phyloP scores from a whole-genome alignment of 2,113 vertebrate species.

The Benthochromis sp. region DNA sequence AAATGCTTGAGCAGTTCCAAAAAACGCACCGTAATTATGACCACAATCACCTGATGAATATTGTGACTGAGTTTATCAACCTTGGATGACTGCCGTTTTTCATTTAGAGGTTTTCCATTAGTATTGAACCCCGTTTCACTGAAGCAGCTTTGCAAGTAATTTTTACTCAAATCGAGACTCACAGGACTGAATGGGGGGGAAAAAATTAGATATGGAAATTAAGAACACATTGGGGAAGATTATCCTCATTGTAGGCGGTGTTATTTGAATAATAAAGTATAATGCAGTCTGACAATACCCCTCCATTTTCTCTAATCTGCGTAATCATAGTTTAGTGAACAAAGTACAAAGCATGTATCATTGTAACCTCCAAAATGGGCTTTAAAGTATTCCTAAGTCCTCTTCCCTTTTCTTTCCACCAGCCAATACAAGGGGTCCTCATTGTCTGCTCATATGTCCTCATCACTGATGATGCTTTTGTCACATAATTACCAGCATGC shows the following conservation, averaged over 20 bases:
- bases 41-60: constrained; percentile 21
- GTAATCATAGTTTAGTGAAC: constrained; percentile 43
- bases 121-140: not conserved
- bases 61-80: constrained; percentile 5
- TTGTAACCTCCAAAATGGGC: constrained; percentile 33
- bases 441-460: constrained; percentile 36
- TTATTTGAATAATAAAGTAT: constrained; percentile 51
- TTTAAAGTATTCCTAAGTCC: constrained; percentile 29
- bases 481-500: constrained; percentile 25
- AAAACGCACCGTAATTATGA: not conserved
- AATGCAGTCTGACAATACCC: constrained; percentile 34
- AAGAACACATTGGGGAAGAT: constrained; percentile 39
- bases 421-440: constrained; percentile 1
- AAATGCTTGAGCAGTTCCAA: not conserved
- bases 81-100: constrained; percentile 15
- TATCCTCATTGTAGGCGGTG: constrained; percentile 36
- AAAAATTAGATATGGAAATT: constrained; percentile 18
- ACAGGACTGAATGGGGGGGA: not conserved
- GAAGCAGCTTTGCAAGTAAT: constrained; percentile 10
- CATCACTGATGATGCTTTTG: constrained; percentile 26
- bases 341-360: constrained; percentile 33
- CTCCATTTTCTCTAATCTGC: constrained; percentile 47
- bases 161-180: not conserved
- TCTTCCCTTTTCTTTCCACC: not conserved
- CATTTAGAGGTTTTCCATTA: constrained; percentile 19